phyloP scores from a whole-genome alignment of 2,888 invertebrate species.

The Drosophila trichaetosa region DNA sequence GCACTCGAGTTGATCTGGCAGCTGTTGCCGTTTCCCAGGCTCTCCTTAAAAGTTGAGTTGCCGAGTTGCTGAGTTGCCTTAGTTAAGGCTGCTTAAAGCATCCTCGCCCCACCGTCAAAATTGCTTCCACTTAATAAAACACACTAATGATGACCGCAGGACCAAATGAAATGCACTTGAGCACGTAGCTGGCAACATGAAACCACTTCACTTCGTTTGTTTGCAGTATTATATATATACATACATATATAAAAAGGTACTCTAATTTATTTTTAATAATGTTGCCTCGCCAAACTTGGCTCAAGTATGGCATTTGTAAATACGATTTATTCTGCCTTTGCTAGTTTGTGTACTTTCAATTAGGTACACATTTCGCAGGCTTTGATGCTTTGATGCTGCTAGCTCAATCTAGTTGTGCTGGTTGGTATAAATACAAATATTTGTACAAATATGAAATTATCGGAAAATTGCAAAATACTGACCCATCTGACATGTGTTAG shows the following conservation, averaged over 20 bases:
- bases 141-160: slow-evolving; percentile 81
- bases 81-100: slow-evolving; percentile 35
- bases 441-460: slow-evolving; percentile 45
- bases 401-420: slow-evolving; percentile 32
- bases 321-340: slow-evolving; percentile 44
- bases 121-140: slow-evolving; percentile 81
- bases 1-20: slow-evolving; percentile 27
- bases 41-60: slow-evolving; percentile 17
- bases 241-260: slow-evolving; percentile 45
- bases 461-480: neutral
- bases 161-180: slow-evolving; percentile 73
- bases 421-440: slow-evolving; percentile 46
- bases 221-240: slow-evolving; percentile 49
- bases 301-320: slow-evolving; percentile 43
- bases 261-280: slow-evolving; percentile 81
- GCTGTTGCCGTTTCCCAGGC: slow-evolving; percentile 27
- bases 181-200: slow-evolving; percentile 75
- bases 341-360: slow-evolving; percentile 72
- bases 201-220: slow-evolving; percentile 58
- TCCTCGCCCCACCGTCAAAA: slow-evolving; percentile 25
- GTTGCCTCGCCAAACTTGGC: slow-evolving; percentile 27
- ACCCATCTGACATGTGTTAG: slow-evolving; percentile 19
- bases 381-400: slow-evolving; percentile 28
- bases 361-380: slow-evolving; percentile 43
- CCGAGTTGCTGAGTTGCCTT: slow-evolving; percentile 24